Evolutionary conservation across 2,113 vertebrate species (phyloP).

Genomic region (Nicator chloris): DNA sequence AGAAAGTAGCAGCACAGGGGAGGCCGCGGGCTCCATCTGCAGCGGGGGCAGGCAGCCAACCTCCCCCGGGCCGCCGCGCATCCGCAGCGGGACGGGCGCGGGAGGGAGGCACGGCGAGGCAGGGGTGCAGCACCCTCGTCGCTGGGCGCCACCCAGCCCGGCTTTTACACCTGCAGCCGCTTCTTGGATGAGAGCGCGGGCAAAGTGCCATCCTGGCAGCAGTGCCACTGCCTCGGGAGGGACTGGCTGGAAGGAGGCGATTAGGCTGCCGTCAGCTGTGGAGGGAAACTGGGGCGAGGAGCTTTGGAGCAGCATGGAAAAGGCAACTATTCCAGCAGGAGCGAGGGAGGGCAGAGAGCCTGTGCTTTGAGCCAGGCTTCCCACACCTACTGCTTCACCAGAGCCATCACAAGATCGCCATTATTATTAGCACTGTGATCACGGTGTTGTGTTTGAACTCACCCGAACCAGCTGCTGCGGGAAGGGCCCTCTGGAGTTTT

Average conservation of each 20-base stretch:
- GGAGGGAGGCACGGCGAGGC: not conserved
- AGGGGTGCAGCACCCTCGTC: not conserved
- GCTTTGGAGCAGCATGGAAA: not conserved
- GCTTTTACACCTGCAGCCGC: slow-evolving; percentile 15
- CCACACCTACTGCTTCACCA: not conserved
- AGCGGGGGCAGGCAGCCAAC: not conserved
- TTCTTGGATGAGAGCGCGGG: not conserved
- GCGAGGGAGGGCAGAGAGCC: not conserved
- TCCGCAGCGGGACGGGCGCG: not conserved
- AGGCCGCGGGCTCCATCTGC: slow-evolving; percentile 12
- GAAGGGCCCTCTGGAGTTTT: slow-evolving; percentile 94
- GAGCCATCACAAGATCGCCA: not conserved
- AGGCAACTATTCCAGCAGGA: not conserved
- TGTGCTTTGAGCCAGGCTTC: not conserved
- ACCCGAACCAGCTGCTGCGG: slow-evolving; percentile 96
- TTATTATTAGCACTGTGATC: rapidly evolving
- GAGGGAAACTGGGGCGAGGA: not conserved
- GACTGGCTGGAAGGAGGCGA: slow-evolving; percentile 31
- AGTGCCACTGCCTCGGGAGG: not conserved
- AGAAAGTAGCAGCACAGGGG: not conserved
- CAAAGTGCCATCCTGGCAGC: slow-evolving; percentile 33
- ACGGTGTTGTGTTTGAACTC: slow-evolving; percentile 55
- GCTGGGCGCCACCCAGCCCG: not conserved
- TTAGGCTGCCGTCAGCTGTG: not conserved
- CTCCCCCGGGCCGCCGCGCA: not conserved